phyloP scores from a whole-genome alignment of 2,113 vertebrate genomes.

The Hipposideros armiger region DNA sequence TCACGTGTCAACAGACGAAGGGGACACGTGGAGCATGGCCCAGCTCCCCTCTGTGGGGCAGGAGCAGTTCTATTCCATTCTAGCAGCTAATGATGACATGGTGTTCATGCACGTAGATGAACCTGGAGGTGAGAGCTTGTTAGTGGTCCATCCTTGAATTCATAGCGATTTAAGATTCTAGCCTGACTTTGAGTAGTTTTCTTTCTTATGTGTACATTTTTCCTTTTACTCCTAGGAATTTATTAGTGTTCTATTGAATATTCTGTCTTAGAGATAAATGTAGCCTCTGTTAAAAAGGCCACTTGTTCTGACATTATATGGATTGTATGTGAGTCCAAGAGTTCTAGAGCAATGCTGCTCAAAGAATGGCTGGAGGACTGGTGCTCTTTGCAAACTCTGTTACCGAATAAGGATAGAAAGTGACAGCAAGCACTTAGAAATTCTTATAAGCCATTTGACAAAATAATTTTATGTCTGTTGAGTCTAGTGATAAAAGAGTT shows the following conservation, averaged over 20 bases:
- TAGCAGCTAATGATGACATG: slow-evolving; percentile 95
- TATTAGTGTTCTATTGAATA: neutral
- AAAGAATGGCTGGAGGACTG: neutral
- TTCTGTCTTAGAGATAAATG: neutral
- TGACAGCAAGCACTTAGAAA: neutral
- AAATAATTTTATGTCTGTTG: slow-evolving; percentile 35
- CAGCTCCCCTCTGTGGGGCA: slow-evolving; percentile 95
- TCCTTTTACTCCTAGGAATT: neutral
- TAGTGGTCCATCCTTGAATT: neutral
- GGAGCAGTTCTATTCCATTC: slow-evolving; percentile 97
- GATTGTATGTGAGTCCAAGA: neutral
- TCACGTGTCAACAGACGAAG: slow-evolving; percentile 93
- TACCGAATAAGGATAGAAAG: neutral
- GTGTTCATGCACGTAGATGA: slow-evolving; percentile 98
- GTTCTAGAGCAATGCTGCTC: neutral
- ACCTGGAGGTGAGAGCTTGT: slow-evolving; percentile 90
- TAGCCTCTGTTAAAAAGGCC: neutral
- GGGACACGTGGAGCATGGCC: slow-evolving; percentile 95
- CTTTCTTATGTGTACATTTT: neutral
- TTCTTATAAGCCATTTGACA: neutral
- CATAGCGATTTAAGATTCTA: neutral
- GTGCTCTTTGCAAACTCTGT: neutral
- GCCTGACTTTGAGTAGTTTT: neutral
- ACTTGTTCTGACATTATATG: neutral
- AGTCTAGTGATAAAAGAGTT: neutral